Evolutionary conservation across 2,797 vertebrate genomes (phyloP).

Genomic region (Acanthopagrus latus): DNA sequence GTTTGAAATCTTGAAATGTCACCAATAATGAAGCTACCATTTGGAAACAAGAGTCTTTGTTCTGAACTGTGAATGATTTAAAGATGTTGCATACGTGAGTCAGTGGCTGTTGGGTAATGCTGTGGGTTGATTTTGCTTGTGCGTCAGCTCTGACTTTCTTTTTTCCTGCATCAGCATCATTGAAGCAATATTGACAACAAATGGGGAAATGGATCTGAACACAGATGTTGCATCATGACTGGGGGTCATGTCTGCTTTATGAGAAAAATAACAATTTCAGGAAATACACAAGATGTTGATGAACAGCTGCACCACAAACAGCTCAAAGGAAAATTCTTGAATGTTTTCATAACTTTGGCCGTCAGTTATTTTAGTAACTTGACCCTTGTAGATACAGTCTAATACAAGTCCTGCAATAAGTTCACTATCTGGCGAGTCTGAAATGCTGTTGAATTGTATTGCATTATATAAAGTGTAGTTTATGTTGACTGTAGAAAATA

Average conservation of each 20-base stretch:
- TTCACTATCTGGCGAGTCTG: neutral
- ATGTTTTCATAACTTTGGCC: neutral
- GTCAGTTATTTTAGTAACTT: neutral
- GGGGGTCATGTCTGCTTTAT: slow-evolving; percentile 12
- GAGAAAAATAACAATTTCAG: neutral
- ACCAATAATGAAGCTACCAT: slow-evolving; percentile 22
- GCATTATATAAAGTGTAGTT: neutral
- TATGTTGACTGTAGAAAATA: too few species aligned
- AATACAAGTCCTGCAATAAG: neutral
- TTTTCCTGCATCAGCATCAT: slow-evolving; percentile 25
- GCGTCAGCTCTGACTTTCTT: slow-evolving; percentile 33
- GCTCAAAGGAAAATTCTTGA: neutral
- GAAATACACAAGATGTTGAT: neutral
- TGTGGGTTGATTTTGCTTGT: slow-evolving; percentile 45
- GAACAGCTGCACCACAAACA: neutral
- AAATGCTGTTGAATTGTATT: neutral
- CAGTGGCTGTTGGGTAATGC: slow-evolving; percentile 55
- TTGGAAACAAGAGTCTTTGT: slow-evolving; percentile 65
- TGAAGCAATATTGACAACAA: slow-evolving; percentile 34
- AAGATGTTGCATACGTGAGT: slow-evolving; percentile 66
- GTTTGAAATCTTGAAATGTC: slow-evolving; percentile 47
- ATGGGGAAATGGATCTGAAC: slow-evolving; percentile 17
- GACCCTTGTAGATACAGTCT: too few species aligned
- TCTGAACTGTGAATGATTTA: slow-evolving; percentile 56
- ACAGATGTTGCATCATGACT: slow-evolving; percentile 31